Conservation (phyloP, 1,140 invertebrate species). For the Apis laboriosa region DNA sequence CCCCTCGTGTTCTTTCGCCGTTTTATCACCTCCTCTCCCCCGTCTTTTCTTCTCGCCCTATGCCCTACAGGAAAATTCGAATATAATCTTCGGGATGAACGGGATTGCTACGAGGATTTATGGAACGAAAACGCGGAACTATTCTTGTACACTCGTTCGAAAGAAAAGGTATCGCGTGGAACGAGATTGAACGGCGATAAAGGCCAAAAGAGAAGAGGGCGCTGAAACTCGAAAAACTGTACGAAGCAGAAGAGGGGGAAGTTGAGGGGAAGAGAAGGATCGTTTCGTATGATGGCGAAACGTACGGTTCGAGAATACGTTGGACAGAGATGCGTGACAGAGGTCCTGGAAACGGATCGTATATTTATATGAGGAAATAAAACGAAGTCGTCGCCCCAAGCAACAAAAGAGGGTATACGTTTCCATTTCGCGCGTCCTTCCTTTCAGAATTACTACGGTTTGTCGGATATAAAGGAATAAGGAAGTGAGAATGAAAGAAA, state of each 20-base stretch:
- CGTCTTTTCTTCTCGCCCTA: neutral
- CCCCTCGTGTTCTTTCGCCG: neutral
- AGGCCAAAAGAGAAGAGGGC: neutral
- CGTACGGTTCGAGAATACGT: neutral
- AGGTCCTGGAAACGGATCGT: neutral
- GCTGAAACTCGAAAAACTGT: neutral
- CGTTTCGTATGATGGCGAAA: slow-evolving; percentile 27
- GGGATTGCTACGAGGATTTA: slow-evolving; percentile 19
- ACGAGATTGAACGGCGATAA: slow-evolving; percentile 12
- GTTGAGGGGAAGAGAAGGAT: neutral
- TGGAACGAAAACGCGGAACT: slow-evolving; percentile 7
- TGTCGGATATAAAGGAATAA: too few species aligned
- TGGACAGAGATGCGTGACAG: slow-evolving; percentile 7
- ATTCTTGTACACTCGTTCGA: neutral
- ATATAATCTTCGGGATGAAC: slow-evolving; percentile 15
- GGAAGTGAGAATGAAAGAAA: too few species aligned
- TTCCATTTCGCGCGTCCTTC: neutral
- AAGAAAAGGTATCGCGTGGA: neutral
- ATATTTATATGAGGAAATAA: slow-evolving; percentile 40
- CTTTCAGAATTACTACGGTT: neutral
- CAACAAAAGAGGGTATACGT: neutral
- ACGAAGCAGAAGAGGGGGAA: too few species aligned
- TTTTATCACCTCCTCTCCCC: slow-evolving; percentile 1
- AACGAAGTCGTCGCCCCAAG: slow-evolving; percentile 1
- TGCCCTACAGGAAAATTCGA: neutral